Evolutionary conservation across 1,140 invertebrate species (phyloP).

Genomic region (Oncopeltus fasciatus): DNA sequence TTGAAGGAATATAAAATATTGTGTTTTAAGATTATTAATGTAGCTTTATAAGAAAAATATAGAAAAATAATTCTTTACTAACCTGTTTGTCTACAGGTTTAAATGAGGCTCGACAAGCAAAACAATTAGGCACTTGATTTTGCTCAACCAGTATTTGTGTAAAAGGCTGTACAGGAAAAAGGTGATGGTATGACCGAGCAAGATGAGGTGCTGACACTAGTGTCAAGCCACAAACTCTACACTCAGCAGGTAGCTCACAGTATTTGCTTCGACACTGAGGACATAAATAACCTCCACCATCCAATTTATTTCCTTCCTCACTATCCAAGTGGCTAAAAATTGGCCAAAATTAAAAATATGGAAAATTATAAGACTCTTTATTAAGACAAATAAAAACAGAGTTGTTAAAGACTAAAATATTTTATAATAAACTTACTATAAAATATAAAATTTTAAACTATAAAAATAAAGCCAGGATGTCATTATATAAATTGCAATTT

Average conservation of each 20-base stretch:
- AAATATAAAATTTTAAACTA: too few relatives aligned
- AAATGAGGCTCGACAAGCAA: conserved; percentile 15
- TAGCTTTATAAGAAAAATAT: background rate
- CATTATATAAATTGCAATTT: too few relatives aligned
- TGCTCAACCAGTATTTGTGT: conserved; percentile 38
- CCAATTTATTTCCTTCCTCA: conserved; percentile 39
- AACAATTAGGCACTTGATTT: conserved; percentile 1
- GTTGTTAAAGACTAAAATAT: too few relatives aligned
- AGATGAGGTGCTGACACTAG: conserved; percentile 95
- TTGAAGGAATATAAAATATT: background rate
- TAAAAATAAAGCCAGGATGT: too few relatives aligned
- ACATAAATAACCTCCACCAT: conserved; percentile 76
- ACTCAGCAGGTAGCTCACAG: conserved; percentile 94
- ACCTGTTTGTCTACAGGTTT: conserved; percentile 49
- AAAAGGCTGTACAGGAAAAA: conserved; percentile 81
- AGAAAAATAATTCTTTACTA: conserved; percentile 23
- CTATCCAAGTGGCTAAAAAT: conserved; percentile 65
- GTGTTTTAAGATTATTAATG: background rate
- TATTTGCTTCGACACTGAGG: conserved; percentile 87
- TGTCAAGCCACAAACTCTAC: conserved; percentile 84
- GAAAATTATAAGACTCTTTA: too few relatives aligned
- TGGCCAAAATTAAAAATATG: too few relatives aligned
- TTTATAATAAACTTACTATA: too few relatives aligned
- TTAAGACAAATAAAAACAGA: too few relatives aligned
- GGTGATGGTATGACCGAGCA: conserved; percentile 90